Base-by-base conservation (phyloP, 2,888 invertebrate species). In the Teleogryllus oceanicus region DNA sequence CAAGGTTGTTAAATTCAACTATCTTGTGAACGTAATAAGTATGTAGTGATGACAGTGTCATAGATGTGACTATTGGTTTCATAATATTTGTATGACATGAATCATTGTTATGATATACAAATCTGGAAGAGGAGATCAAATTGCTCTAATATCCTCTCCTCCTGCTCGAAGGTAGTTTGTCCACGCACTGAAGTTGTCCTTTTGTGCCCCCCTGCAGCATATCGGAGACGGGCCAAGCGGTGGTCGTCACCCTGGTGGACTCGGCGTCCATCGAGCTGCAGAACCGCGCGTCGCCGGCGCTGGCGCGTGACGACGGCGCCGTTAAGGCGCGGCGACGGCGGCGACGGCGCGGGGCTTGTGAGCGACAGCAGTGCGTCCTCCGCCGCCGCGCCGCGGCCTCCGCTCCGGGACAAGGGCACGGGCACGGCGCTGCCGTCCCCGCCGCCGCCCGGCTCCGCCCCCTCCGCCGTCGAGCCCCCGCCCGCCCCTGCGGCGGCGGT, bases 241-340 rank as follows among this genome's bases (percentile, higher is more conserved):
- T 91, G 80, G 89, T 91, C 83, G 88, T 92, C 84, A 90, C 91
- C 78, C 86, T 92, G 83, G 89, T 89, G 82, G 92, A 92, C 84
- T 90, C 90, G 82, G 90, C 90, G 82, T 89, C 90, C 10, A 76
- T 77, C 13, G 81, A 81, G 49, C 51, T 81, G n/a, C 78, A 81
- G 50, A 75, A 79, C 16, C 75, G 62, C 16, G 78, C 76, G 18
- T 75, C 62, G 18, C 24, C 78, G 5, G 50, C 18, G n/a, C 49
- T 49, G 12, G 18, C 49, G 13, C 49, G 37, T 2, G 50, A 13
- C 16, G 18, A 13, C 13, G 62, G 49, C 49, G 49, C n/a, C 37
- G 77, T 18, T 16, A n/a, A 49, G 12, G n/a, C 5, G n/a, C 78
- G n/a, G n/a, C 50, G n/a, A 50, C 21, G 50, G 50, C 18, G 50